Evolutionary conservation across 2,888 invertebrate species (phyloP).

Genomic region (Leucozona laternaria): DNA sequence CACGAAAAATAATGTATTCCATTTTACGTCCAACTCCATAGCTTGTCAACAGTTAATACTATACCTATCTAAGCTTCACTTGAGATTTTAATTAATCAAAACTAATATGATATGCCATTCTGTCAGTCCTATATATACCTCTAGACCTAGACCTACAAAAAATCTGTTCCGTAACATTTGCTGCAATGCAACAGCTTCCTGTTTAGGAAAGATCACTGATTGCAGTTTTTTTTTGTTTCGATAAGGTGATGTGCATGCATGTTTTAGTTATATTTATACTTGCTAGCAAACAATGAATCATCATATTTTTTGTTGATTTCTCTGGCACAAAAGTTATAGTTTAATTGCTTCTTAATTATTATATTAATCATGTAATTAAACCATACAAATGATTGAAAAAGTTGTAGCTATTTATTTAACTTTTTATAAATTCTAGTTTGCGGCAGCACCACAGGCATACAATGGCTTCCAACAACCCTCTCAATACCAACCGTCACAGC

Average conservation of each 20-base stretch:
- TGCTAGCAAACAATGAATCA: conserved; percentile 11
- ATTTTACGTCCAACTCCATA: conserved; percentile 12
- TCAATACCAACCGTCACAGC: conserved; percentile 60
- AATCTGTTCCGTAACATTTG: not conserved
- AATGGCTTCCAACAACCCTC: conserved; percentile 51
- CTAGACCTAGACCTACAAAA: not conserved
- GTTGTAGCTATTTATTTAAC: not conserved
- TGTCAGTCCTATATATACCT: conserved; percentile 28
- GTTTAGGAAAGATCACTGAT: not conserved
- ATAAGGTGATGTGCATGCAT: conserved; percentile 22
- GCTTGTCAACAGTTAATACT: not conserved
- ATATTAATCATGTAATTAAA: conserved; percentile 21
- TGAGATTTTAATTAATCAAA: not conserved
- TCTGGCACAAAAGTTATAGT: not conserved
- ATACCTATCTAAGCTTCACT: not conserved
- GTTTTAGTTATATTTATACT: conserved; percentile 1
- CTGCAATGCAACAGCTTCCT: not conserved
- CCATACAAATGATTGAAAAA: not conserved
- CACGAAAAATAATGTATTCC: conserved; percentile 13
- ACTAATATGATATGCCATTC: conserved; percentile 12
- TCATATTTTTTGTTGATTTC: not conserved
- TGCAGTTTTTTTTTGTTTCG: not conserved
- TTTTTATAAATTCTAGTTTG: conserved; percentile 45
- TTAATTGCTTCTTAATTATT: not conserved
- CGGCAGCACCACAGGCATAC: conserved; percentile 32